phyloP scores from a whole-genome alignment of 2,113 vertebrate genomes.

The Sphyrna mokarran region DNA sequence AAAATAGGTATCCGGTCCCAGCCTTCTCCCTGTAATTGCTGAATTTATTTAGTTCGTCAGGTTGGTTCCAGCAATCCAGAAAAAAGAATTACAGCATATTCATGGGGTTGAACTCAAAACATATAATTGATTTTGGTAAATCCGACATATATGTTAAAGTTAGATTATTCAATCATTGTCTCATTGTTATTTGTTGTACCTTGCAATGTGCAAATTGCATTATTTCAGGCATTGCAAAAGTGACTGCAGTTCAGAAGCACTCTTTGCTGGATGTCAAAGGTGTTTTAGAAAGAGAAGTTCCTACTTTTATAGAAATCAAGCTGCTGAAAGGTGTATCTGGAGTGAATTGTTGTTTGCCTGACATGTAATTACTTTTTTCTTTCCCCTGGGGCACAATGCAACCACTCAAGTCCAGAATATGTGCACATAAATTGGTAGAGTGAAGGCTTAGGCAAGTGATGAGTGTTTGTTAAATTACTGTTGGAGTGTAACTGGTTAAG shows the following conservation, averaged over 20 bases:
- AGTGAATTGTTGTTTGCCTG: background rate
- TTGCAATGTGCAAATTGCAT: background rate
- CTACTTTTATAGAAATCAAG: background rate
- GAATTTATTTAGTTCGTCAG: background rate
- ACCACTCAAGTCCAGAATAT: background rate
- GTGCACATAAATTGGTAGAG: background rate
- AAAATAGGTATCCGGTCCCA: background rate
- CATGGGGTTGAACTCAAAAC: background rate
- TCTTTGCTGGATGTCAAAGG: background rate
- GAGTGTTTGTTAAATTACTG: background rate
- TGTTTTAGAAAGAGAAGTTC: background rate
- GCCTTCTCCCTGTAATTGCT: background rate
- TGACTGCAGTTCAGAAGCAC: background rate
- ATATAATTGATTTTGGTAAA: background rate
- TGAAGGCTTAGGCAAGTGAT: background rate
- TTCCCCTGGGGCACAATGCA: background rate
- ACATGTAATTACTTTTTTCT: background rate
- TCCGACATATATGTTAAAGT: background rate
- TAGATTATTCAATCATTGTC: background rate
- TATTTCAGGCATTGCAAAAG: background rate
- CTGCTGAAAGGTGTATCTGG: background rate
- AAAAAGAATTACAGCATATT: background rate
- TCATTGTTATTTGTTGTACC: background rate
- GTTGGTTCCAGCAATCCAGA: background rate
- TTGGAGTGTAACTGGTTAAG: background rate